phyloP scores from a whole-genome alignment of 35 echinoderm and acorn worm species.

The Lytechinus variegatus region DNA sequence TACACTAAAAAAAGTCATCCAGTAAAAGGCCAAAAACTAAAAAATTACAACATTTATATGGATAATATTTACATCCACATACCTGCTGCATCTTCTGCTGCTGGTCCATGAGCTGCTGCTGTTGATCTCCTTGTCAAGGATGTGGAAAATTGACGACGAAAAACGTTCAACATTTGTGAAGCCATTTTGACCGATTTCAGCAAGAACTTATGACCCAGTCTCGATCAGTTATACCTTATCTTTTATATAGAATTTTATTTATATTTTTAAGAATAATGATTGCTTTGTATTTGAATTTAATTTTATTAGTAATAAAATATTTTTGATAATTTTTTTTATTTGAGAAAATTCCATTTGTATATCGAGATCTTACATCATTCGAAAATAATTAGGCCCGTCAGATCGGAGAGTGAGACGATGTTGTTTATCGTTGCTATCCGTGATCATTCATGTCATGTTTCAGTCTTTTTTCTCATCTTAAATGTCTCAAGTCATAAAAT shows the following conservation, averaged over 20 bases:
- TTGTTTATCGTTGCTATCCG: slow-evolving; percentile 6
- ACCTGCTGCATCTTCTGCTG: slow-evolving; percentile 41
- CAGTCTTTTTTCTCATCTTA: not conserved
- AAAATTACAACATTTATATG: not conserved
- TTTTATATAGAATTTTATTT: not conserved
- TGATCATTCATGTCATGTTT: not conserved
- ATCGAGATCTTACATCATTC: too few relatives aligned
- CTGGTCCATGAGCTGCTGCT: slow-evolving; percentile 24
- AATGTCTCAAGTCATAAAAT: not conserved
- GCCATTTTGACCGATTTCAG: slow-evolving; percentile 37
- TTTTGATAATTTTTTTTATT: not conserved
- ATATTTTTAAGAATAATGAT: not conserved
- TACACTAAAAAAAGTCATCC: not conserved
- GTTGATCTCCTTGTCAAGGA: slow-evolving; percentile 33
- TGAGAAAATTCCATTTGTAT: not conserved
- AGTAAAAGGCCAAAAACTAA: not conserved
- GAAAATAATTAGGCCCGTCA: too few relatives aligned
- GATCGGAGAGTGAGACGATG: not conserved
- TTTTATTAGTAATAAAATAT: too few relatives aligned
- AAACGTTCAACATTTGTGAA: slow-evolving; percentile 45
- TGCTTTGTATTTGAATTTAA: not conserved
- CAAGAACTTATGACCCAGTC: not conserved
- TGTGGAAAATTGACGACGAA: slow-evolving; percentile 59
- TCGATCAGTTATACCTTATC: not conserved
- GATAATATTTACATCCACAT: not conserved